phyloP scores from a whole-genome alignment of 2,113 vertebrate genomes.

The Tiliqua scincoides region DNA sequence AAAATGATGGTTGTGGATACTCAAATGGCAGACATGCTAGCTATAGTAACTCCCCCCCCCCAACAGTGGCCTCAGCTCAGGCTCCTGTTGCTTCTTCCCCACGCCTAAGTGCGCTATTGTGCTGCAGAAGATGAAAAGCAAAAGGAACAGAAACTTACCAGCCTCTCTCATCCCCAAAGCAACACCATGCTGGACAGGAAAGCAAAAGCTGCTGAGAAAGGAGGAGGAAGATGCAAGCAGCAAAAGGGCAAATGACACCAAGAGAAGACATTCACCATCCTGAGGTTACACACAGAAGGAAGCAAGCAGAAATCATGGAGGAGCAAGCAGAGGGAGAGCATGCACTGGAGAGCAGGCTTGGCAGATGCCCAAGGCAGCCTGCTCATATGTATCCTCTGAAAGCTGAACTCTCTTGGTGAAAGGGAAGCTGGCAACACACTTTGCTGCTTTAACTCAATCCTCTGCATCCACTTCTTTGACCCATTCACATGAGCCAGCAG shows the following conservation, averaged over 20 bases:
- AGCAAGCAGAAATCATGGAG: constrained; percentile 38
- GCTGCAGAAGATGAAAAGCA: constrained; percentile 70
- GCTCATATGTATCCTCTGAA: constrained; percentile 2
- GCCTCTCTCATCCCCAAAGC: constrained; percentile 71
- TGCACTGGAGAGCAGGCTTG: constrained; percentile 25
- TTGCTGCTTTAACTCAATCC: neutral
- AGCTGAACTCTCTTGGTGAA: neutral
- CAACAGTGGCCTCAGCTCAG: neutral
- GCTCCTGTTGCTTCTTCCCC: constrained; percentile 38
- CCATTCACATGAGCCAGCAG: constrained; percentile 3
- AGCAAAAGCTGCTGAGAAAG: constrained; percentile 46
- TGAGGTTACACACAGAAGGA: constrained; percentile 1
- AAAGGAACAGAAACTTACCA: constrained; percentile 58
- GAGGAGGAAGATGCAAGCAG: constrained; percentile 24
- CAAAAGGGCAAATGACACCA: constrained; percentile 11
- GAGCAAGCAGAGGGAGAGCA: constrained; percentile 14
- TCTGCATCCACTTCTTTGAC: neutral
- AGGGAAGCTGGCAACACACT: neutral
- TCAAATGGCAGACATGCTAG: constrained; percentile 10
- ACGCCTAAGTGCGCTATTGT: constrained; percentile 18
- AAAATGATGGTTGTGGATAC: neutral
- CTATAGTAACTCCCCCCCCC: neutral
- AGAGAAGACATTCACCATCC: constrained; percentile 14
- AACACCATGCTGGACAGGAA: constrained; percentile 54
- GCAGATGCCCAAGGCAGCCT: constrained; percentile 2